Conservation (phyloP, 2,797 vertebrate genomes). For the Melanotaenia parkinsoni region DNA sequence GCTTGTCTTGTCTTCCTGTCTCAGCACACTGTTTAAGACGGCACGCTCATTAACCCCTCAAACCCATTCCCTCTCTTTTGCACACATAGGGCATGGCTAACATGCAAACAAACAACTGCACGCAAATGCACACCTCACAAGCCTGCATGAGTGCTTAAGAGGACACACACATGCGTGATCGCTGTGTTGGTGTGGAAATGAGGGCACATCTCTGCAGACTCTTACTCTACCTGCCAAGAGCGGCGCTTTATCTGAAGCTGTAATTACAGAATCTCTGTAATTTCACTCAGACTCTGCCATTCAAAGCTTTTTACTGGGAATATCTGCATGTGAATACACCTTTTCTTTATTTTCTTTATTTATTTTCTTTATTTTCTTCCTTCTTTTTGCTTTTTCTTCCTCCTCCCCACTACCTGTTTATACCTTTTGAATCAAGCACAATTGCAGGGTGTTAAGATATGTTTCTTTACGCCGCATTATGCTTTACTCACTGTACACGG, state of each 20-base stretch:
- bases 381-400: not conserved
- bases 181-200: conserved; percentile 66
- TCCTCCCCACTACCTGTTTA: conserved; percentile 53
- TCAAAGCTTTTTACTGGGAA: conserved; percentile 56
- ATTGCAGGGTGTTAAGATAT: conserved; percentile 39
- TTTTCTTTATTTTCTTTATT: not conserved
- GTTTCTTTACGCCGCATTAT: conserved; percentile 35
- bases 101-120: conserved; percentile 5
- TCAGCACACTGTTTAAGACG: conserved; percentile 77
- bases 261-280: conserved; percentile 80
- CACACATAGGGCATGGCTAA: not conserved
- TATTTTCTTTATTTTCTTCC: not conserved
- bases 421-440: conserved; percentile 38
- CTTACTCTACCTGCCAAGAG: conserved; percentile 79
- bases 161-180: conserved; percentile 6
- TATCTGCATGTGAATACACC: conserved; percentile 48
- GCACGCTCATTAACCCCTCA: conserved; percentile 80
- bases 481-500: conserved; percentile 13
- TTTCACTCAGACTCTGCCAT: conserved; percentile 68
- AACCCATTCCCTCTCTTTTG: conserved; percentile 50
- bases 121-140: conserved; percentile 48
- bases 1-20: conserved; percentile 74
- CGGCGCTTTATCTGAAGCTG: conserved; percentile 73
- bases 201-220: conserved; percentile 81
- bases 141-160: conserved; percentile 43